Evolutionary conservation across 2,797 vertebrate genomes (phyloP), one percentile per base, ranked within the genome.

Genomic region (Babyrousa celebensis): DNA sequence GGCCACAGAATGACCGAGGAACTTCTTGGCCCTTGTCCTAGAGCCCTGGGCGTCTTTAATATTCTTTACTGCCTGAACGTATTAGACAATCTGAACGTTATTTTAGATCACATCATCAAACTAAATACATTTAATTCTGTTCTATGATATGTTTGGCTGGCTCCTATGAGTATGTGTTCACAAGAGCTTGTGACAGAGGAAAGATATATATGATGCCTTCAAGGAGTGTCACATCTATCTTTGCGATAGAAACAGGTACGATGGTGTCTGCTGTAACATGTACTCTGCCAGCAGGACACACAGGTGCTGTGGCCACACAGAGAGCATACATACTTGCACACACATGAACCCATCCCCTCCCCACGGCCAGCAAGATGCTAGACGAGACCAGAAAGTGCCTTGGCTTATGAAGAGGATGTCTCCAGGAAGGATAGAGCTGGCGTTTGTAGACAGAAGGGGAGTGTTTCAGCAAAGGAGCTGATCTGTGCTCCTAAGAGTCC

Each of bases 291-390:
- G 16, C 54, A 56, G 14, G 16, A 5, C 25, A 2, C 5, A 16
- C 14, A 36, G 1, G 5, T 12, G 18, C 32, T 10, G 6, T 5
- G 7, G 15, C 18, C 10, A 18, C 20, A 8, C 48, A 29, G 48
- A 62, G 15, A 58, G 1, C 14, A 4, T 17, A 36, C 1, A 15
- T n/a, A 20, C 20, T 12, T 11, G 12, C 14, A 17, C 9, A 15
- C 5, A 23, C 14, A 20, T 5, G 43, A 16, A 0, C 12, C 12
- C 12, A 11, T 17, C 1, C 10, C 54, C 23, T 20, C 10, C 20
- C 17, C 52, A 54, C 0, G 7, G 36, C 17, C 25, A 67, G 15
- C 4, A 36, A 60, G 14, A 25, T 40, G 25, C 4, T 8, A 15
- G 40, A 23, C 11, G 20, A 40, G 5, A 12, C 56, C 12, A 3